phyloP scores from a whole-genome alignment of 1,140 invertebrate species.

The Sesamia nonagrioides region DNA sequence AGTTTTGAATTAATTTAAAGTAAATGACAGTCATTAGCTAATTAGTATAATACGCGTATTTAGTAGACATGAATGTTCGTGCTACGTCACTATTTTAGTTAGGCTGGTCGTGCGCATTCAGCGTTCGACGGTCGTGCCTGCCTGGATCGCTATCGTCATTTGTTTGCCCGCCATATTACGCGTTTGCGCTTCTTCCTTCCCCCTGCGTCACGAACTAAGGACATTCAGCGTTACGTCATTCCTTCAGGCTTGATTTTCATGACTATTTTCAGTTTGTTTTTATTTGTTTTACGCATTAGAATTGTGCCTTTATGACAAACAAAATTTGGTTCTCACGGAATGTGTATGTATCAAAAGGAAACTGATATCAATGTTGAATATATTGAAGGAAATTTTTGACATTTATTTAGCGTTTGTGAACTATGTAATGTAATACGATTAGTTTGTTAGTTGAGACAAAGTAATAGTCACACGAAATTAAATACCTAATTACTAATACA shows the following conservation, averaged over 20 bases:
- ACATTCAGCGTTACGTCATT: conserved; percentile 59
- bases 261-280: conserved; percentile 8
- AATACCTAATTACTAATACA: neutral
- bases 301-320: conserved; percentile 24
- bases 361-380: conserved; percentile 29
- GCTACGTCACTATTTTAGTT: conserved; percentile 28
- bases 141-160: conserved; percentile 39
- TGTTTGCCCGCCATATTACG: conserved; percentile 12
- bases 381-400: neutral
- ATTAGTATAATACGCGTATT: conserved; percentile 27
- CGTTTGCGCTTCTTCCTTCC: conserved; percentile 55
- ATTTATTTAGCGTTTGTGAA: conserved; percentile 1
- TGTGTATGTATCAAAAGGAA: conserved; percentile 30
- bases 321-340: conserved; percentile 26
- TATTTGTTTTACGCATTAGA: conserved; percentile 11
- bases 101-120: neutral
- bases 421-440: neutral
- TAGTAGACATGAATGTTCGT: conserved; percentile 22
- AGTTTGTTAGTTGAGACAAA: neutral
- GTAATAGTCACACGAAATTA: neutral
- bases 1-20: neutral
- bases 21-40: neutral
- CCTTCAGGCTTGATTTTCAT: conserved; percentile 55
- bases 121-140: neutral
- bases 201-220: conserved; percentile 60